Evolutionary conservation across 2,888 invertebrate species (phyloP), one percentile per base, ranked within the genome.

Genomic region (Conus canariensis): DNA sequence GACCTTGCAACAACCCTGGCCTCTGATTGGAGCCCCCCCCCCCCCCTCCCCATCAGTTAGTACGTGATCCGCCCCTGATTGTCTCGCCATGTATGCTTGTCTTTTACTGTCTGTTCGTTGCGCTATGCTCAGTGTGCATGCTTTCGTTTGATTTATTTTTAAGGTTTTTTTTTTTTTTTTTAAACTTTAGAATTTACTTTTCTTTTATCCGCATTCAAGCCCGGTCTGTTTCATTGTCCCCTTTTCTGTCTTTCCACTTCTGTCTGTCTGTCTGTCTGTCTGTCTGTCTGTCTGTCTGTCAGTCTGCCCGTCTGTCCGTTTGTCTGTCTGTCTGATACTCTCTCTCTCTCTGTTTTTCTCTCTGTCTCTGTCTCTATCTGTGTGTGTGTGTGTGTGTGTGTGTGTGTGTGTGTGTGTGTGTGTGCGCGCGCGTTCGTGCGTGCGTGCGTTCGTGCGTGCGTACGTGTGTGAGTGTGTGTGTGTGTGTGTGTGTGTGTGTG

Each of bases 331-430:
- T 19, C 16, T 56, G n/a, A 45, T 4, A 45, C 45, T 3, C 45
- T 30, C 30, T 9, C 22, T 10, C 30, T 9, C 22, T 10, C 77
- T 7, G 0, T 0, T 22, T 30, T 1, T 30, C 77, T 30, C 8
- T 80, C 12, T 80, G 22, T 80, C 1, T 80, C 2, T 80, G 30
- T 30, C 0, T 80, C 5, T 30, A 4, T 80, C 0, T 30, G 30
- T 80, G 30, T 80, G 30, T 30, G 30, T 30, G 25, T 30, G 30
- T 80, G 30, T 80, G 30, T 80, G 30, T 30, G 30, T 80, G 30
- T 80, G 30, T 80, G 30, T 80, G 30, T 80, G 30, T 80, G 70
- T 70, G n/a, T 70, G 70, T 70, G n/a, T 70, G 70, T 70, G n/a
- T 70, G n/a, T 70, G 70, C 7, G 22, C 7, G 70, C 7, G 22